Evolutionary conservation across 2,113 vertebrate genomes (phyloP).

Genomic region (Periophthalmodon schlosseri): DNA sequence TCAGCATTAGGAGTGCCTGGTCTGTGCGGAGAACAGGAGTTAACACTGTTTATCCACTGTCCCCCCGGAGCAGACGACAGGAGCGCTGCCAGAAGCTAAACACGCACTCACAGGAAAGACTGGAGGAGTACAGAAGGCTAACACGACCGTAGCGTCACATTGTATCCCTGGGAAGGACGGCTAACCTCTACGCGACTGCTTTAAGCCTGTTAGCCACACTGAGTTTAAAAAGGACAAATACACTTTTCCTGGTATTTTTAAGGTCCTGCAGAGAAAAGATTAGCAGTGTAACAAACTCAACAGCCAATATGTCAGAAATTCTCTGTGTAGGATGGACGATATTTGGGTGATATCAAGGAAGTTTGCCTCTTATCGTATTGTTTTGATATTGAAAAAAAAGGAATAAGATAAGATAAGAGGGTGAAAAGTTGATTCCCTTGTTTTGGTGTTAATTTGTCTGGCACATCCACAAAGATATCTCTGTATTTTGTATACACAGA

Average conservation of each 20-base stretch:
- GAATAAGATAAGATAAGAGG: too few species aligned
- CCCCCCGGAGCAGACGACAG: conserved; percentile 21
- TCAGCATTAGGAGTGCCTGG: conserved; percentile 23
- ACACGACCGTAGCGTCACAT: conserved; percentile 4
- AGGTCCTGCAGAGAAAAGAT: not conserved
- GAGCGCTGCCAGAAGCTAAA: conserved; percentile 41
- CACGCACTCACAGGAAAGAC: not conserved
- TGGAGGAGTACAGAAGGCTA: conserved; percentile 19
- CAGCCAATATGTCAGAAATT: not conserved
- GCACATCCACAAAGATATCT: too few species aligned
- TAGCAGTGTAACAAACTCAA: not conserved
- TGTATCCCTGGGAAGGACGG: conserved; percentile 25
- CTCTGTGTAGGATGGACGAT: too few species aligned
- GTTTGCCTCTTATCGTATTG: too few species aligned
- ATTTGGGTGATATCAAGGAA: too few species aligned
- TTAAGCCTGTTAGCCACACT: conserved; percentile 25
- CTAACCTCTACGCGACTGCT: conserved; percentile 19
- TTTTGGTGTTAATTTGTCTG: too few species aligned
- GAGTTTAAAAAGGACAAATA: not conserved
- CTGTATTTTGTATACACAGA: too few species aligned
- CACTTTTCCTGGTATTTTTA: not conserved
- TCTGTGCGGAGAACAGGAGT: conserved; percentile 43
- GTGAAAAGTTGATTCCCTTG: too few species aligned
- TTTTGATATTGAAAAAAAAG: too few species aligned
- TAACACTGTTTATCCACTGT: conserved; percentile 44